Percentiles rank a stretch among this genome's conserved stretches.
These are phyloP conservation scores for Heliconius sara DNA, from an alignment of 2,888 invertebrate genomes.

Conservation along the genomic window DNA sequence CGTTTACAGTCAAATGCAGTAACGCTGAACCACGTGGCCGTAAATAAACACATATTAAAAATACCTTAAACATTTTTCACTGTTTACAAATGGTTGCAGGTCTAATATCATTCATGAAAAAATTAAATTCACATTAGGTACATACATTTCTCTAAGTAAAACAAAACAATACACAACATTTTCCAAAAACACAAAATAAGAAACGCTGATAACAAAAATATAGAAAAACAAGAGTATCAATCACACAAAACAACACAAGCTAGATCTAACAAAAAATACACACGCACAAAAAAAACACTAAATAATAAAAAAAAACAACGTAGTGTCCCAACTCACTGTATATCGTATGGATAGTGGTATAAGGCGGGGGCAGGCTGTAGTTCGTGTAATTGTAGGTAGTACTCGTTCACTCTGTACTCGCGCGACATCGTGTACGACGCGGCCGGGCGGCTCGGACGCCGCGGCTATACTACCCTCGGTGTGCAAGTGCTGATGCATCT, in stretches of 20 bases:
- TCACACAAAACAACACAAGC: neutral
- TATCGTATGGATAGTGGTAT: conserved; percentile 8
- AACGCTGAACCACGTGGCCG: too few species aligned
- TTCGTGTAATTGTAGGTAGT: conserved; percentile 13
- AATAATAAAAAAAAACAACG: neutral
- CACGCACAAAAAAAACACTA: neutral
- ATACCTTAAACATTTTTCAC: too few species aligned
- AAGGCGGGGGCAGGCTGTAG: neutral
- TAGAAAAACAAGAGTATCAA: neutral
- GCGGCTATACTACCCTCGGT: conserved; percentile 11
- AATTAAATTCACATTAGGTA: too few species aligned
- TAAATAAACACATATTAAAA: too few species aligned
- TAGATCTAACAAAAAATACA: neutral
- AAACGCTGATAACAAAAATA: neutral
- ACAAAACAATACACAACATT: neutral
- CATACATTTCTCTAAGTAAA: too few species aligned
- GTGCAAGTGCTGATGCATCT: neutral
- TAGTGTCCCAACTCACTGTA: conserved; percentile 15
- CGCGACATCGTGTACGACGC: conserved; percentile 1
- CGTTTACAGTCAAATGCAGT: too few species aligned
- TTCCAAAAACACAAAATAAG: neutral
- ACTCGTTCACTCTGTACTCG: conserved; percentile 15
- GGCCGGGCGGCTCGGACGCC: conserved; percentile 7
- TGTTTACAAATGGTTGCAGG: too few species aligned
- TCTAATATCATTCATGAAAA: too few species aligned